These are phyloP conservation scores for Pantherophis guttatus DNA, from an alignment of 2,113 vertebrate genomes.

Conservation along the genomic window DNA sequence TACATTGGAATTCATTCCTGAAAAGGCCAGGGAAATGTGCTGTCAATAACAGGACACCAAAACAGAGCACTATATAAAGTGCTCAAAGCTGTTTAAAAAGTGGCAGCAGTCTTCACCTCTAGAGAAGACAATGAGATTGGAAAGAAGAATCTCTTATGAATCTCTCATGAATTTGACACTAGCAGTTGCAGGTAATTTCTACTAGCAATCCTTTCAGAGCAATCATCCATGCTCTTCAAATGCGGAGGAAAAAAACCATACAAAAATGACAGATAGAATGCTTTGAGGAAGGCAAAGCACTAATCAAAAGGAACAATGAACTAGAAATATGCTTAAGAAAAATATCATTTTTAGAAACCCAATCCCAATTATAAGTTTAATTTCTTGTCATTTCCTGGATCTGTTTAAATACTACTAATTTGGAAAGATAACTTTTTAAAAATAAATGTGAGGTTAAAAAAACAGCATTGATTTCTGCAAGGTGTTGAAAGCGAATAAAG, in stretches of 20 bases:
- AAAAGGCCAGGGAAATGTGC: neutral
- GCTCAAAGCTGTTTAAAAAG: neutral
- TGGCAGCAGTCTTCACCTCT: slow-evolving; percentile 2
- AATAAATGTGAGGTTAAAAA: neutral
- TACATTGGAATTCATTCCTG: neutral
- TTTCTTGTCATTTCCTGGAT: neutral
- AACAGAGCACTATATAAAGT: neutral
- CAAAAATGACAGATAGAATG: neutral
- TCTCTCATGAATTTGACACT: slow-evolving; percentile 61
- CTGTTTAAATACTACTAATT: neutral
- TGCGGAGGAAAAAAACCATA: neutral
- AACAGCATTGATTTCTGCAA: neutral
- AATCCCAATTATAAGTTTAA: neutral
- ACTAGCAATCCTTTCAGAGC: neutral
- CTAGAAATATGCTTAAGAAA: neutral
- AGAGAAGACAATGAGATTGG: slow-evolving; percentile 41
- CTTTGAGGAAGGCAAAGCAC: slow-evolving; percentile 12
- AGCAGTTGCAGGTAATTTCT: slow-evolving; percentile 40
- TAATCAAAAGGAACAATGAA: neutral
- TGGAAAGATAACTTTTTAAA: neutral
- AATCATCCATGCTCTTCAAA: slow-evolving; percentile 23
- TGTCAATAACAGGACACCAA: neutral
- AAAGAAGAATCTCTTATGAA: slow-evolving; percentile 8
- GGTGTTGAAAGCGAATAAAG: neutral
- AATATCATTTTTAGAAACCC: neutral